Base-by-base conservation (phyloP, 2,888 invertebrate species). In the Esperia sulphurella region DNA sequence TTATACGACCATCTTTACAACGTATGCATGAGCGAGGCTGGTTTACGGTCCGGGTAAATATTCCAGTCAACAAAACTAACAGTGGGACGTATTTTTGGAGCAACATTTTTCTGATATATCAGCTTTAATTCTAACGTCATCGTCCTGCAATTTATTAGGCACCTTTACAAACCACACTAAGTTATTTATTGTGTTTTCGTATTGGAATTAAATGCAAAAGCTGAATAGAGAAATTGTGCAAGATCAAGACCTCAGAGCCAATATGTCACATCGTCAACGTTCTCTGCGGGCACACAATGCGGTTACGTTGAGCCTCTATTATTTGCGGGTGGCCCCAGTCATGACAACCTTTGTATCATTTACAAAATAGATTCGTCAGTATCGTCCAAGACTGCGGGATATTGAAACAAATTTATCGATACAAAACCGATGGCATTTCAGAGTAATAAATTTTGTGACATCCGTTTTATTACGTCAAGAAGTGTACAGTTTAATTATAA, bases 301-400 rank as follows among this genome's bases (percentile, higher is more conserved):
- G 56, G 68, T 69, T 69, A 58, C 59, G 14, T 39, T 57, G 55
- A 59, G 55, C 57, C 62, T 53, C 70, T 64, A 75, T 79, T 79
- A 76, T 76, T 79, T 74, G 78, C 73, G 85, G 85, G 87, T 86
- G 86, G 84, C 72, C 83, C 58, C 56, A 59, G 62, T 59, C 62
- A 63, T 67, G 62, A 65, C 64, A 58, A 54, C 59, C 63, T 69
- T 76, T 79, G 72, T 78, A 66, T 65, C 52, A 50, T 63, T 56
- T 61, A 58, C 63, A 58, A 75, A 78, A 82, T 80, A 70, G 73
- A 78, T 75, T 79, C 74, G 70, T 81, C 77, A 79, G 68, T 68
- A 71, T 68, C 79, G 74, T 77, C 63, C 56, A 54, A 59, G 64
- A 51, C 71, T 58, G 63, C 66, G 59, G 67, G 68, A 68, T 64